phyloP scores from a whole-genome alignment of 2,888 invertebrate species.

The Zele albiditarsus region DNA sequence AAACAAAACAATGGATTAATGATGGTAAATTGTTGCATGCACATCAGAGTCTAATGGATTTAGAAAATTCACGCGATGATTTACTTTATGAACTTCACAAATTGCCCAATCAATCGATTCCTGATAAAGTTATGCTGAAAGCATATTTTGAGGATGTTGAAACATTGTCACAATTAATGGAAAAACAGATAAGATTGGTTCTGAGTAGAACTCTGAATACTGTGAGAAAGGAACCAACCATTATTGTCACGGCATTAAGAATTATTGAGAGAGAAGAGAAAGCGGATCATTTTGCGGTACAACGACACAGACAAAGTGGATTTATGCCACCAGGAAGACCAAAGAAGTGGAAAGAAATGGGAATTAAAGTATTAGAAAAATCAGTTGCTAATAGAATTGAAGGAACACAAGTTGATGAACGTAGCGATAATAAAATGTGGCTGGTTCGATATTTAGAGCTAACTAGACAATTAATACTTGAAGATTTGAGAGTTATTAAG shows the following conservation, averaged over 20 bases:
- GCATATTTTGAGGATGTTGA: conserved; percentile 98
- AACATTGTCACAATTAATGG: conserved; percentile 88
- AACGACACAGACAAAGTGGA: conserved; percentile 85
- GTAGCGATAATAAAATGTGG: conserved; percentile 95
- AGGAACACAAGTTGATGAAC: conserved; percentile 94
- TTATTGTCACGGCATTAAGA: conserved; percentile 95
- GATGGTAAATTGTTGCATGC: conserved; percentile 96
- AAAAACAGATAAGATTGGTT: conserved; percentile 93
- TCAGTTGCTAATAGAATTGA: conserved; percentile 90
- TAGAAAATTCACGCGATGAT: conserved; percentile 97
- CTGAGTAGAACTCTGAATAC: conserved; percentile 93
- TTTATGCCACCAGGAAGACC: conserved; percentile 97
- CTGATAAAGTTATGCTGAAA: conserved; percentile 93
- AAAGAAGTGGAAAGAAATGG: conserved; percentile 91
- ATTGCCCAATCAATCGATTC: conserved; percentile 90
- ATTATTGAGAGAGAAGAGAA: conserved; percentile 98
- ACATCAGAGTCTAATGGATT: conserved; percentile 93
- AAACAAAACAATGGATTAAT: conserved; percentile 93
- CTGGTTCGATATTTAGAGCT: conserved; percentile 94
- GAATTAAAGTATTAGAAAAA: conserved; percentile 86
- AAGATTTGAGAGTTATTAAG: conserved; percentile 93
- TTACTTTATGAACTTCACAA: conserved; percentile 94
- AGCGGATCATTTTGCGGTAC: conserved; percentile 89
- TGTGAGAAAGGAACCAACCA: conserved; percentile 93
- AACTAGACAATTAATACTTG: conserved; percentile 88